Percentiles rank a stretch among this genome's conserved stretches.
These are phyloP conservation scores for Callipepla squamata DNA, from an alignment of 2,113 vertebrate species.

Conservation along the genomic window DNA sequence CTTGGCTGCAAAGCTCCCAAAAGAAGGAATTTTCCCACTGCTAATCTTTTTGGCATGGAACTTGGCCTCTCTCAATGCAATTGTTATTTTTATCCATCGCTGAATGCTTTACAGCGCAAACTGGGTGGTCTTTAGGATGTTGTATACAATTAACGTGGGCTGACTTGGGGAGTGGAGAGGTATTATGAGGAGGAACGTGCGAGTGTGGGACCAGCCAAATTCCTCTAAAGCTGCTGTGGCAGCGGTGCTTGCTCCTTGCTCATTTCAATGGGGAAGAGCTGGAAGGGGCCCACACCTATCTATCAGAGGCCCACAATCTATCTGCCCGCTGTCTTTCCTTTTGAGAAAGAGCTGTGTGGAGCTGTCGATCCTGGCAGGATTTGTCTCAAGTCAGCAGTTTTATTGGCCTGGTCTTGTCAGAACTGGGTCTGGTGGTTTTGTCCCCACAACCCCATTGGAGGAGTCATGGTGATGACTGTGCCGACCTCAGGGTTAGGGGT, in stretches of 20 bases:
- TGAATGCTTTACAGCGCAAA: neutral
- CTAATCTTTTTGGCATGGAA: constrained; percentile 22
- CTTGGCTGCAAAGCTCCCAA: constrained; percentile 13
- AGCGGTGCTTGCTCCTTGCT: rapidly evolving
- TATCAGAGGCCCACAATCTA: neutral
- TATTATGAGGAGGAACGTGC: neutral
- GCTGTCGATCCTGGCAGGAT: neutral
- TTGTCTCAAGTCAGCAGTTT: neutral
- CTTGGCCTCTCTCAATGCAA: neutral
- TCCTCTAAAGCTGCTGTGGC: neutral
- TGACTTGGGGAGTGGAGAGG: neutral
- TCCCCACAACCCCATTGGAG: neutral
- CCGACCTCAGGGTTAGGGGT: neutral
- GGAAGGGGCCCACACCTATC: neutral
- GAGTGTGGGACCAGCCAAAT: neutral
- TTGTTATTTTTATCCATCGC: constrained; percentile 23
- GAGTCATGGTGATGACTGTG: neutral
- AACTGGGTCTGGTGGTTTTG: neutral
- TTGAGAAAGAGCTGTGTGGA: rapidly evolving
- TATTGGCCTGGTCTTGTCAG: neutral
- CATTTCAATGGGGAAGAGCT: neutral
- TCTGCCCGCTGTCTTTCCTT: neutral
- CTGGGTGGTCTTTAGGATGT: constrained; percentile 31
- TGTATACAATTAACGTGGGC: neutral
- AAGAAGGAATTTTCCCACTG: constrained; percentile 46